Conservation (phyloP, 2,888 invertebrate genomes). For the Dolichomitus sp. region DNA sequence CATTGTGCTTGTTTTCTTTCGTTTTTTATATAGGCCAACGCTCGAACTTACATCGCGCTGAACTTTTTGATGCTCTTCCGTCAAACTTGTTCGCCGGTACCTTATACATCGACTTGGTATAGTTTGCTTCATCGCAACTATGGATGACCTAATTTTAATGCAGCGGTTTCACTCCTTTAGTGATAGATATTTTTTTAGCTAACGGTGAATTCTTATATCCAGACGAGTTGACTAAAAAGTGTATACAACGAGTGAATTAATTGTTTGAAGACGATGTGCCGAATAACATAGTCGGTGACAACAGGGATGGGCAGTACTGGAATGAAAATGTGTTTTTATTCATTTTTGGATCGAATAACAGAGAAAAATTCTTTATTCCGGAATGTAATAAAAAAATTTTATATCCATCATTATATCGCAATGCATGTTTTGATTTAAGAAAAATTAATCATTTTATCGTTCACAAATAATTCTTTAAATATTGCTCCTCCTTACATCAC, state of each 20-base stretch:
- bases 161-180: not conserved
- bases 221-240: not conserved
- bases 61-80: constrained; percentile 43
- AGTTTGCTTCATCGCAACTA: constrained; percentile 22
- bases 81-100: constrained; percentile 23
- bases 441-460: too few species aligned
- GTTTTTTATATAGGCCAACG: not conserved
- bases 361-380: too few species aligned
- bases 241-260: not conserved
- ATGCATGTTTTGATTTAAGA: too few species aligned
- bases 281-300: not conserved
- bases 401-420: too few species aligned
- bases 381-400: too few species aligned
- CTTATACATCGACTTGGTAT: constrained; percentile 25
- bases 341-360: too few species aligned
- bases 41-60: constrained; percentile 31
- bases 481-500: not conserved
- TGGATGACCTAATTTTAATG: constrained; percentile 37
- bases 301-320: not conserved
- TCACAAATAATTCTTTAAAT: too few species aligned
- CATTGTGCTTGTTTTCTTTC: constrained; percentile 32
- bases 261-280: not conserved
- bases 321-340: too few species aligned
- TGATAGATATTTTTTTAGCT: not conserved
- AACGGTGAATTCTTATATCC: not conserved